Evolutionary conservation across 2,113 vertebrate species (phyloP).

Genomic region (Gymnogyps californianus): DNA sequence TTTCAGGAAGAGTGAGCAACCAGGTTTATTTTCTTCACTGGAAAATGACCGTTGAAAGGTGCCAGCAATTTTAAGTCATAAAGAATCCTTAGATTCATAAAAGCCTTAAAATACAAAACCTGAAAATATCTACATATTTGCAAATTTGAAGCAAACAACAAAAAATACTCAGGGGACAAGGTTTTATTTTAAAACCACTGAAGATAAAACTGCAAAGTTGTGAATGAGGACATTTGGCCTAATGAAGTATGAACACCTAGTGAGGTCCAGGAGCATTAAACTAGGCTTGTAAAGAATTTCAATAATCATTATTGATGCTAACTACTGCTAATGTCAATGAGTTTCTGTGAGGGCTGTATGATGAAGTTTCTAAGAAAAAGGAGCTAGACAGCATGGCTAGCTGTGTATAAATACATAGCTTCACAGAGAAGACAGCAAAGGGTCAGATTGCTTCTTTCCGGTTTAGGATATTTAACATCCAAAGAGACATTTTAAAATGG

Average conservation of each 20-base stretch:
- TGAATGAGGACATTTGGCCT: constrained; percentile 2
- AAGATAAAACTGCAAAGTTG: not conserved
- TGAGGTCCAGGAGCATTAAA: constrained; percentile 8
- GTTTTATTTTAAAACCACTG: not conserved
- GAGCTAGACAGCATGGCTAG: not conserved
- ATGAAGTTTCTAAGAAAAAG: not conserved
- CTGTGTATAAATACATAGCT: not conserved
- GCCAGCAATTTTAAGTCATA: not conserved
- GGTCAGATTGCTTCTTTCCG: not conserved
- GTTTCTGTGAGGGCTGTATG: not conserved
- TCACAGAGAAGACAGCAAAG: not conserved
- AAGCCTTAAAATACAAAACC: not conserved
- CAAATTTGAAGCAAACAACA: not conserved
- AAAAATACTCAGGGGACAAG: not conserved
- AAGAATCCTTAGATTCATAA: not conserved
- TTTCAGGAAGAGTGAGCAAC: not conserved
- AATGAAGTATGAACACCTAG: constrained; percentile 21
- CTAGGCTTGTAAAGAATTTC: constrained; percentile 15
- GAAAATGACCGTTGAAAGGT: not conserved
- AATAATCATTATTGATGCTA: not conserved
- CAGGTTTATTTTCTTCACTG: accelerated
- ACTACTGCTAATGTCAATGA: not conserved
- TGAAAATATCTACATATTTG: not conserved
- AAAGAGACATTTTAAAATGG: not conserved
- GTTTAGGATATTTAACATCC: not conserved